Evolutionary conservation across 64 coral and sea anemone genomes (phyloP).

Genomic region (Acropora tenuis): DNA sequence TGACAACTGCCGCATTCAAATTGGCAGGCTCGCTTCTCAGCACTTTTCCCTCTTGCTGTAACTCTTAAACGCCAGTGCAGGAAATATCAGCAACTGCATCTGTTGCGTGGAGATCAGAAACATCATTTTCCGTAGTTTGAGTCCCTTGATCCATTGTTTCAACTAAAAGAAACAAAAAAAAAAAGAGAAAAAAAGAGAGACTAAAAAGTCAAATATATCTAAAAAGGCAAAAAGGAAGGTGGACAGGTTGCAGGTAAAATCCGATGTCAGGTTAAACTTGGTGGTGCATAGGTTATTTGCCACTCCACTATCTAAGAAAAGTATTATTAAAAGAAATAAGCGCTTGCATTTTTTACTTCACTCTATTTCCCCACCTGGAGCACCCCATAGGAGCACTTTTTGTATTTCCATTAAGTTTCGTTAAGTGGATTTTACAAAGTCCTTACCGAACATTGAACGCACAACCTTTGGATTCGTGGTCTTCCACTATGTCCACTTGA

Average conservation of each 20-base stretch:
- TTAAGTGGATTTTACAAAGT: too few species aligned
- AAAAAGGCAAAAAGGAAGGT: too few species aligned
- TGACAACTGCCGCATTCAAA: too few species aligned
- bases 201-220: too few species aligned
- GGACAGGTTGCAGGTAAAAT: too few species aligned
- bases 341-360: too few species aligned
- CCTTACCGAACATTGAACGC: neutral
- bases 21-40: too few species aligned
- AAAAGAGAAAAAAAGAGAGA: too few species aligned
- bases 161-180: constrained; percentile 13
- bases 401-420: too few species aligned
- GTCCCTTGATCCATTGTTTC: constrained; percentile 15
- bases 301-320: neutral
- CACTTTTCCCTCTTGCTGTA: too few species aligned
- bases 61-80: neutral
- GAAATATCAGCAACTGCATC: neutral
- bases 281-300: neutral
- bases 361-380: too few species aligned
- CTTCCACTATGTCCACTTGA: neutral
- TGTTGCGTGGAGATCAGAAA: neutral
- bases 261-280: neutral
- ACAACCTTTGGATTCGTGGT: neutral
- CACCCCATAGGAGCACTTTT: too few species aligned
- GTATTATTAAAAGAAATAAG: neutral
- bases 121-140: neutral